Conservation (phyloP, 2,888 invertebrate genomes). For the Ctena decussata region DNA sequence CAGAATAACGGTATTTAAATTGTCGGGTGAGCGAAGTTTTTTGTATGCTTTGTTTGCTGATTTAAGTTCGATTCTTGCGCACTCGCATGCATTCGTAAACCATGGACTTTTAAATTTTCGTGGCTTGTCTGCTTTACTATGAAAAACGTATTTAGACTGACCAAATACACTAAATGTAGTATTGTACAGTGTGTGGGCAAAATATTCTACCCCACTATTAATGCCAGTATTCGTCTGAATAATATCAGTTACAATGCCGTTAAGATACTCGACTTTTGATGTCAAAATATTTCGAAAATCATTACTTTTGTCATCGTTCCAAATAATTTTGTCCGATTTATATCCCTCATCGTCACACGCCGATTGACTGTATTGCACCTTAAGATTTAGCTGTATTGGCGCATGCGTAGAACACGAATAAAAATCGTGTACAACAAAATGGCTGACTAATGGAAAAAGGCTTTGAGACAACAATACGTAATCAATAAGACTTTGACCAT, state of each 20-base stretch:
- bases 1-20: neutral
- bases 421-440: no score
- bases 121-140: no score
- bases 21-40: no score
- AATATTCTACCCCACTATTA: neutral
- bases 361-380: neutral
- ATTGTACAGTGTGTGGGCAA: no score
- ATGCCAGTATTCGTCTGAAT: neutral
- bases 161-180: no score
- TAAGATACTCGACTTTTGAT: neutral
- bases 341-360: neutral
- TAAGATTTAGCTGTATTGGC: neutral
- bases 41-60: no score
- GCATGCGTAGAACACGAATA: neutral
- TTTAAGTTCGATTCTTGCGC: neutral
- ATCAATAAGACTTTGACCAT: neutral
- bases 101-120: neutral
- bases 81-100: neutral
- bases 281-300: neutral
- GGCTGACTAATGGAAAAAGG: no score
- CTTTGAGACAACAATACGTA: neutral
- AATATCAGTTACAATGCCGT: neutral
- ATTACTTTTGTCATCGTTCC: neutral
- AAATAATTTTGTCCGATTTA: neutral
- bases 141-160: neutral